phyloP scores from a whole-genome alignment of 2,113 vertebrate species.

The Anguilla japonica region DNA sequence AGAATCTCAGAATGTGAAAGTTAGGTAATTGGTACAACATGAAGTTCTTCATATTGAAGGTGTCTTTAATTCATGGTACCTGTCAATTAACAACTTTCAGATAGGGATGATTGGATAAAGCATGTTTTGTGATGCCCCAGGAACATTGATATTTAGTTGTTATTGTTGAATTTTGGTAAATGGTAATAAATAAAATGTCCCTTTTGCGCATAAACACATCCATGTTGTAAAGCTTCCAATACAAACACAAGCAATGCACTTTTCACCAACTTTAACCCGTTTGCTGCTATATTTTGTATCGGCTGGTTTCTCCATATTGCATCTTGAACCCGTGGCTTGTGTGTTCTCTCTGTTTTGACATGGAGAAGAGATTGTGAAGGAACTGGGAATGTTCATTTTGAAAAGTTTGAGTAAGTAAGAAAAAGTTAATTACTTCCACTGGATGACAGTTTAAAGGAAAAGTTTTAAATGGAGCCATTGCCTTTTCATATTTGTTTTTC shows the following conservation, averaged over 20 bases:
- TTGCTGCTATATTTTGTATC: constrained; percentile 19
- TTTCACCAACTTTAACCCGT: constrained; percentile 14
- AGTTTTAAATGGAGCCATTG: constrained; percentile 3
- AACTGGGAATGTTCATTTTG: constrained; percentile 33
- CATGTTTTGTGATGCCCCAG: background rate
- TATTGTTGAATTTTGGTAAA: background rate
- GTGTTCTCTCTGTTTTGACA: constrained; percentile 21
- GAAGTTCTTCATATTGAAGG: constrained; percentile 57
- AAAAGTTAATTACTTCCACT: constrained; percentile 5
- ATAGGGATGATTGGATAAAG: constrained; percentile 15
- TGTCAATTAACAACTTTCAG: constrained; percentile 33
- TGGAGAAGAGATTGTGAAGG: constrained; percentile 17
- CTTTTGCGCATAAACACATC: constrained; percentile 31
- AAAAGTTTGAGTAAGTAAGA: constrained; percentile 34
- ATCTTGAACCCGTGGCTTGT: constrained; percentile 25
- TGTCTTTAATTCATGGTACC: constrained; percentile 34
- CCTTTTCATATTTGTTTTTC: constrained; percentile 33
- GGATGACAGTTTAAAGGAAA: constrained; percentile 7
- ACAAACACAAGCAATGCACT: background rate
- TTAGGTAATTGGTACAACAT: constrained; percentile 34
- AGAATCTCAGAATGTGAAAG: constrained; percentile 35
- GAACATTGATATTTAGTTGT: constrained; percentile 2
- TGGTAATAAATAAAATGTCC: background rate
- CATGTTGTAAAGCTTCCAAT: constrained; percentile 21
- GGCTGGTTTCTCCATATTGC: constrained; percentile 35